phyloP scores from a whole-genome alignment of 2,888 invertebrate species.

The Actias luna region DNA sequence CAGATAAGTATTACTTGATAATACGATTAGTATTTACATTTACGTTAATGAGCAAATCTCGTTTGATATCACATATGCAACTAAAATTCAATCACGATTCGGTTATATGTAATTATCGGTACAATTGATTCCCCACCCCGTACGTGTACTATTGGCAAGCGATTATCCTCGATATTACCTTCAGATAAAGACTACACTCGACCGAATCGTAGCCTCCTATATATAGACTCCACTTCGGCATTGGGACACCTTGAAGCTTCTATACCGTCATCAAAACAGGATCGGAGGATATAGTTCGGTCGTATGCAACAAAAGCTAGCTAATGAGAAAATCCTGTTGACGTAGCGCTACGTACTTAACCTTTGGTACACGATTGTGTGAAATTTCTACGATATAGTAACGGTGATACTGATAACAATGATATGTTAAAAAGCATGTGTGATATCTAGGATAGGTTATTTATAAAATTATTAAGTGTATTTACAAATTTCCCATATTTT shows the following conservation, averaged over 20 bases:
- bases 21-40: background rate
- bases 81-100: constrained; percentile 34
- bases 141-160: constrained; percentile 10
- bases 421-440: constrained; percentile 37
- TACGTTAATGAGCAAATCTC: background rate
- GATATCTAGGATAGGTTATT: constrained; percentile 36
- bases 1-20: background rate
- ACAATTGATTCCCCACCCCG: constrained; percentile 32
- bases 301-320: constrained; percentile 64
- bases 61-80: constrained; percentile 33
- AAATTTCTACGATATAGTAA: constrained; percentile 51
- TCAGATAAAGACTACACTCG: constrained; percentile 14
- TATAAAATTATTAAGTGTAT: too few species aligned
- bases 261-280: constrained; percentile 38
- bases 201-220: constrained; percentile 4
- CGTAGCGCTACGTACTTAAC: constrained; percentile 45
- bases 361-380: constrained; percentile 59
- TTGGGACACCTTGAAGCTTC: constrained; percentile 50
- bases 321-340: constrained; percentile 76
- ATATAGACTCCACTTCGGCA: constrained; percentile 16
- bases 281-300: constrained; percentile 36
- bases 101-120: constrained; percentile 32
- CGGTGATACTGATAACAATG: constrained; percentile 29
- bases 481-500: too few species aligned
- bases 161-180: constrained; percentile 6